Evolutionary conservation across 2,888 invertebrate genomes (phyloP).

Genomic region (Macropis europaea): DNA sequence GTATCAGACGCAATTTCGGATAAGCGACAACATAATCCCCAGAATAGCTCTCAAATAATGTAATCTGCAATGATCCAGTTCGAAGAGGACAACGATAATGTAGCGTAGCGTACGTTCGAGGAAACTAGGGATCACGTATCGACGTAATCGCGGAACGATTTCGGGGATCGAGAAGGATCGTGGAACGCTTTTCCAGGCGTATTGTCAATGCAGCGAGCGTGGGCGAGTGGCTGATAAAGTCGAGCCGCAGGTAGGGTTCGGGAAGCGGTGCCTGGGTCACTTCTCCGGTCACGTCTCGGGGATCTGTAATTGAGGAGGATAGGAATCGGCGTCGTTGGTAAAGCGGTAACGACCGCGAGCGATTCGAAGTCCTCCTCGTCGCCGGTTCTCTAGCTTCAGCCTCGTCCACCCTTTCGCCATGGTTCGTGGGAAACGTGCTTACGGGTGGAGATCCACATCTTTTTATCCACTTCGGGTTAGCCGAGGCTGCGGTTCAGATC

Average conservation of each 20-base stretch:
- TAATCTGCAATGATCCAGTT: too few species aligned
- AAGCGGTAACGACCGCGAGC: conserved; percentile 59
- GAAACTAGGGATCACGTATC: conserved; percentile 20
- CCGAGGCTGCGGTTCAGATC: conserved; percentile 34
- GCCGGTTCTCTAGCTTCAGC: conserved; percentile 37
- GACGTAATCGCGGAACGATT: conserved; percentile 46
- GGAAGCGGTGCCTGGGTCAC: conserved; percentile 55
- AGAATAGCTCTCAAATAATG: too few species aligned
- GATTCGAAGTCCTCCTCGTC: conserved; percentile 40
- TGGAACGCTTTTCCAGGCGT: conserved; percentile 22
- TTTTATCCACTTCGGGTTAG: conserved; percentile 37
- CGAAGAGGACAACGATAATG: too few species aligned
- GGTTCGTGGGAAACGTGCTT: conserved; percentile 60
- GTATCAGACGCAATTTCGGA: too few species aligned
- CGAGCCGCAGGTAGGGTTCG: conserved; percentile 40
- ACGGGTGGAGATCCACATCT: conserved; percentile 52
- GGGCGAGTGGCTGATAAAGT: conserved; percentile 52
- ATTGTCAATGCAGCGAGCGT: conserved; percentile 49
- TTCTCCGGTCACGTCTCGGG: conserved; percentile 63
- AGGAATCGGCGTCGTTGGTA: conserved; percentile 59
- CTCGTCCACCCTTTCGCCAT: conserved; percentile 47
- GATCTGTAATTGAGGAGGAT: conserved; percentile 69
- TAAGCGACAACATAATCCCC: too few species aligned
- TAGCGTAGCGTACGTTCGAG: background rate
- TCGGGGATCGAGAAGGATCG: conserved; percentile 23